phyloP scores from a whole-genome alignment of 2,888 invertebrate species.

The Lampropteryx suffumata region DNA sequence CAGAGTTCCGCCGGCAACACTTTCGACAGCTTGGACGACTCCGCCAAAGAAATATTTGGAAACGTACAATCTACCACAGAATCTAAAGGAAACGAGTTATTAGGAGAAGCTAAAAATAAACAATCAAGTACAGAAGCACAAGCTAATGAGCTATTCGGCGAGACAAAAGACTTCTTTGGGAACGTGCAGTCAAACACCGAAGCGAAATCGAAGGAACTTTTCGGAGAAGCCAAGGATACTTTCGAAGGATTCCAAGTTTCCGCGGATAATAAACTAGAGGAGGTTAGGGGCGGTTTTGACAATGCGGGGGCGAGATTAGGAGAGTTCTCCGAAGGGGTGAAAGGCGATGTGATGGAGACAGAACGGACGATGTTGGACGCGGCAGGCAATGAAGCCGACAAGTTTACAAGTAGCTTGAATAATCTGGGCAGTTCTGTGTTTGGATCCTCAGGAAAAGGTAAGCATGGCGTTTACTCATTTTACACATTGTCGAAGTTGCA shows the following conservation, averaged over 20 bases:
- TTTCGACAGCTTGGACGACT: constrained; percentile 75
- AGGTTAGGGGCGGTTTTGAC: constrained; percentile 60
- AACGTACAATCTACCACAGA: constrained; percentile 56
- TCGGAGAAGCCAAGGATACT: constrained; percentile 52
- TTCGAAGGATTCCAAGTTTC: constrained; percentile 77
- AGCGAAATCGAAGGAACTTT: constrained; percentile 63
- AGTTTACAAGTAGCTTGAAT: constrained; percentile 70
- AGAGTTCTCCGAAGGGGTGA: constrained; percentile 46
- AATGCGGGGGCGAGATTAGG: constrained; percentile 56
- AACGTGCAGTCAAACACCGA: constrained; percentile 54
- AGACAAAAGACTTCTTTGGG: constrained; percentile 53
- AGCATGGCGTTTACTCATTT: too few species aligned
- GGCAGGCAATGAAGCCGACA: constrained; percentile 63
- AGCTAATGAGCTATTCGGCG: constrained; percentile 55
- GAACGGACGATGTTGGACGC: constrained; percentile 52
- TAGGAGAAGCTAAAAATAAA: constrained; percentile 48
- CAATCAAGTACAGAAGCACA: constrained; percentile 52
- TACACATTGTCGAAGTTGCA: too few species aligned
- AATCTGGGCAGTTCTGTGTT: constrained; percentile 75
- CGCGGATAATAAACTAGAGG: constrained; percentile 72
- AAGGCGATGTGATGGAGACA: constrained; percentile 44
- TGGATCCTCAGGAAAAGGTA: constrained; percentile 77
- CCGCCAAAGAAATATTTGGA: constrained; percentile 58
- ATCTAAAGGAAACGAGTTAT: constrained; percentile 58
- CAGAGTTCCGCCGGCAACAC: constrained; percentile 78